phyloP scores from a whole-genome alignment of 1,140 invertebrate species.

The Drosophila ercepeae region DNA sequence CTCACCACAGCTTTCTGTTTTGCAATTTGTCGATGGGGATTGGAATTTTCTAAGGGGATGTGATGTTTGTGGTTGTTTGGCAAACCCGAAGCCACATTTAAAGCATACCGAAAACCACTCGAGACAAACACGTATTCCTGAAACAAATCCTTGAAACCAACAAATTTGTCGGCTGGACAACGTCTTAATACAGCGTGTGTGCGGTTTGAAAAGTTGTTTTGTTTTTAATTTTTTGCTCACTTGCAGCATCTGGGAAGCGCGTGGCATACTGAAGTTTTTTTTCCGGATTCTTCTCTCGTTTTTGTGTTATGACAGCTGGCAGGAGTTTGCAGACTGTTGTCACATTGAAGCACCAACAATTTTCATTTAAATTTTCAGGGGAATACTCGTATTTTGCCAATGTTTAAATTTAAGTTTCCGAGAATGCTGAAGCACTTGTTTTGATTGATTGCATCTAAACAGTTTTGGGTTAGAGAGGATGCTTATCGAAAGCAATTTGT shows the following conservation, averaged over 20 bases:
- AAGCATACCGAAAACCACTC: background rate
- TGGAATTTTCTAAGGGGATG: background rate
- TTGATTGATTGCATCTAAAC: constrained; percentile 38
- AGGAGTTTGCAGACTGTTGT: constrained; percentile 14
- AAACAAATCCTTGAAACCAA: background rate
- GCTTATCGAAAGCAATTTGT: constrained; percentile 36
- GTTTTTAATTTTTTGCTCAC: background rate
- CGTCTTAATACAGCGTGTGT: background rate
- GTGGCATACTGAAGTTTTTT: constrained; percentile 22
- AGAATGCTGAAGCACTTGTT: background rate
- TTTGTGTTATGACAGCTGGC: constrained; percentile 12
- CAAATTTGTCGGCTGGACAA: constrained; percentile 31
- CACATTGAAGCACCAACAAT: constrained; percentile 5
- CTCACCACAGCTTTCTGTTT: constrained; percentile 15
- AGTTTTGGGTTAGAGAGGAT: constrained; percentile 5
- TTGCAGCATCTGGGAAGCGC: constrained; percentile 9
- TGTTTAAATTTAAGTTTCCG: constrained; percentile 32
- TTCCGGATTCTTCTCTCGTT: background rate
- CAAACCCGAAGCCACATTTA: background rate
- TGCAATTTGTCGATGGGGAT: constrained; percentile 20
- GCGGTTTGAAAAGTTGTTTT: background rate
- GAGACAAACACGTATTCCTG: constrained; percentile 1
- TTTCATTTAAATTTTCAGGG: constrained; percentile 16
- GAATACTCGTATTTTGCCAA: no score
- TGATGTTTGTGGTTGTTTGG: constrained; percentile 12